Percentiles rank a stretch among this genome's conserved stretches.
Evolutionary conservation across 35 echinoderm and acorn worm species (phyloP).

Genomic region (Heliocidaris erythrogramma): DNA sequence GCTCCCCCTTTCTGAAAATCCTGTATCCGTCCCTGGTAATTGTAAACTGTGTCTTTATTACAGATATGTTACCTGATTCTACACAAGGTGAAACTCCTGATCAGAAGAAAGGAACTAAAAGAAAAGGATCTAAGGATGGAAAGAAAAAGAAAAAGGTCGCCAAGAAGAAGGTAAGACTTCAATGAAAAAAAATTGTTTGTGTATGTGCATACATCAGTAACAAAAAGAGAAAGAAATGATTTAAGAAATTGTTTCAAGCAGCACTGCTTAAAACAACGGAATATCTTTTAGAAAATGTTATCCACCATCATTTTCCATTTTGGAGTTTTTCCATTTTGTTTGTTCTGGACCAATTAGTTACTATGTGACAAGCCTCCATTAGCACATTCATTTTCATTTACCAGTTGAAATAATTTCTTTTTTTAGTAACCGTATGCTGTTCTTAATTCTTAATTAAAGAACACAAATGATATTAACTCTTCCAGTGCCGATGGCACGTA

Average conservation of each 20-base stretch:
- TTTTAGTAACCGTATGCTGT: too few relatives aligned
- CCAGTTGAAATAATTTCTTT: too few relatives aligned
- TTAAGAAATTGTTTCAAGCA: neutral
- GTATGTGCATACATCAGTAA: neutral
- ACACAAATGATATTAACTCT: too few relatives aligned
- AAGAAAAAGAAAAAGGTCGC: conserved; percentile 9
- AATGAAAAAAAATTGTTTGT: neutral
- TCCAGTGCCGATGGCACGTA: too few relatives aligned
- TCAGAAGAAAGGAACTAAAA: neutral
- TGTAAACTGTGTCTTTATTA: neutral
- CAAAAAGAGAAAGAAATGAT: neutral
- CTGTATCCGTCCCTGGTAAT: too few relatives aligned
- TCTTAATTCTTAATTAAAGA: too few relatives aligned
- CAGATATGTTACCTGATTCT: conserved; percentile 41
- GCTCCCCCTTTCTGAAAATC: too few relatives aligned
- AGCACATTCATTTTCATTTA: too few relatives aligned
- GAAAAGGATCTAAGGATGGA: neutral
- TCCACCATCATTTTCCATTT: neutral
- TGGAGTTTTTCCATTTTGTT: neutral
- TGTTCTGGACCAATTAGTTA: too few relatives aligned
- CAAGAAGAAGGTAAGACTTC: conserved; percentile 22
- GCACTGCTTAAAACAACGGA: neutral
- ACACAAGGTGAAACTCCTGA: conserved; percentile 34
- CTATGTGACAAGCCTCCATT: too few relatives aligned
- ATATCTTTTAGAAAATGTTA: neutral